phyloP scores from a whole-genome alignment of 2,113 vertebrate species.

The Phylloscopus trochiloides region DNA sequence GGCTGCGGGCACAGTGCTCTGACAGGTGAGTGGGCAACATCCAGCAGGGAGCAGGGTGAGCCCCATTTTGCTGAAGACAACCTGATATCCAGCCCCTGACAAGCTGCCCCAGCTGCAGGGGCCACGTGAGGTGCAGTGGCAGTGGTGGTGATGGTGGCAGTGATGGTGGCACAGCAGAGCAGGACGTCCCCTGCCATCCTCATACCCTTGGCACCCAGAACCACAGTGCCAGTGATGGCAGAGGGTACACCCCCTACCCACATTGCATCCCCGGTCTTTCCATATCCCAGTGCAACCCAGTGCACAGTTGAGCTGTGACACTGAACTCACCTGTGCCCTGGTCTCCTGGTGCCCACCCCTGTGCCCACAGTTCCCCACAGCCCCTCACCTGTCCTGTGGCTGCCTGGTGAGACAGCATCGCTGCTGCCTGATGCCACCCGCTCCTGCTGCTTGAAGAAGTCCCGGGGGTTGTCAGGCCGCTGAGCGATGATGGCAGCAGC shows the following conservation, averaged over 20 bases:
- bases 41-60: background rate
- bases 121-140: background rate
- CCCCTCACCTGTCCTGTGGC: conserved; percentile 87
- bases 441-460: conserved; percentile 95
- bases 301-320: background rate
- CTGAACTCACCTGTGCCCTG: background rate
- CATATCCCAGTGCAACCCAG: background rate
- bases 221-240: fast-evolving
- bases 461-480: conserved; percentile 90
- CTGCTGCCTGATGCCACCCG: conserved; percentile 82
- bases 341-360: background rate
- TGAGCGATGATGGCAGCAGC: conserved; percentile 96
- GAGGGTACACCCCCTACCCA: background rate
- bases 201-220: background rate
- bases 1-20: fast-evolving
- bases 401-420: conserved; percentile 78
- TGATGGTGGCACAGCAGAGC: background rate
- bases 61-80: background rate
- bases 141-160: background rate
- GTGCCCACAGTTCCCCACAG: background rate
- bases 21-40: background rate
- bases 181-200: background rate
- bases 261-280: background rate
- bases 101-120: background rate
- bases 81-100: background rate